Conservation (phyloP, 2,888 invertebrate species). For the Biston stratarius region DNA sequence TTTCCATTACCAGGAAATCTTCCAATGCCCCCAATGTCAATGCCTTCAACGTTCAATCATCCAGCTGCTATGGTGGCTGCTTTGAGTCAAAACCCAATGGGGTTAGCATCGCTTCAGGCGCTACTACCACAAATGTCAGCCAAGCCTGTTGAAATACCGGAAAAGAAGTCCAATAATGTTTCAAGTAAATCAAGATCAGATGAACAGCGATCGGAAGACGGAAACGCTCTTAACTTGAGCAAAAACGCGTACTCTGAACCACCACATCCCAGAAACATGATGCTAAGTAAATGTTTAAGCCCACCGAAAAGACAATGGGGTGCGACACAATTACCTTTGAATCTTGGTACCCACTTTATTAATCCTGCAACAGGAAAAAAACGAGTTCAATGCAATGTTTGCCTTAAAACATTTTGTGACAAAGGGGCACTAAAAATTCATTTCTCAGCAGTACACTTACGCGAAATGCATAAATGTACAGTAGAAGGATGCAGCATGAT, state of each 20-base stretch:
- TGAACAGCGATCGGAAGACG: conserved; percentile 70
- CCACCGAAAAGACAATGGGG: conserved; percentile 94
- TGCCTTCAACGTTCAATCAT: conserved; percentile 85
- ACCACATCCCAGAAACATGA: conserved; percentile 78
- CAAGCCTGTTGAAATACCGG: conserved; percentile 72
- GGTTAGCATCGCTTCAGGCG: conserved; percentile 88
- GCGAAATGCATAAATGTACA: conserved; percentile 99
- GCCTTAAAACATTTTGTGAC: conserved; percentile 99
- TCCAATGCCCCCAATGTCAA: conserved; percentile 86
- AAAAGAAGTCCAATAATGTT: conserved; percentile 72
- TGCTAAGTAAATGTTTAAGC: conserved; percentile 89
- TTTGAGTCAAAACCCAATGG: conserved; percentile 86
- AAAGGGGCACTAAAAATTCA: conserved; percentile 99
- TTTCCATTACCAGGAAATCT: conserved; percentile 86
- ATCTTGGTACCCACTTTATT: conserved; percentile 95
- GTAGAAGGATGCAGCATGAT: conserved; percentile 99
- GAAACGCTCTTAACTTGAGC: conserved; percentile 79
- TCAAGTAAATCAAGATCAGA: conserved; percentile 65
- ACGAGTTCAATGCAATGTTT: conserved; percentile 98
- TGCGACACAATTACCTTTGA: conserved; percentile 91
- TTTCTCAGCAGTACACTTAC: conserved; percentile 98
- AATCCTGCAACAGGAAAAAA: conserved; percentile 98
- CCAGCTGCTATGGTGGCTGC: conserved; percentile 89
- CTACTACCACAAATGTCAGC: conserved; percentile 87
- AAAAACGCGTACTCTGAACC: conserved; percentile 77